Percentiles rank a stretch among this genome's conserved stretches.
Conservation (phyloP, 2,113 vertebrate genomes). For the Prolemur simus region DNA sequence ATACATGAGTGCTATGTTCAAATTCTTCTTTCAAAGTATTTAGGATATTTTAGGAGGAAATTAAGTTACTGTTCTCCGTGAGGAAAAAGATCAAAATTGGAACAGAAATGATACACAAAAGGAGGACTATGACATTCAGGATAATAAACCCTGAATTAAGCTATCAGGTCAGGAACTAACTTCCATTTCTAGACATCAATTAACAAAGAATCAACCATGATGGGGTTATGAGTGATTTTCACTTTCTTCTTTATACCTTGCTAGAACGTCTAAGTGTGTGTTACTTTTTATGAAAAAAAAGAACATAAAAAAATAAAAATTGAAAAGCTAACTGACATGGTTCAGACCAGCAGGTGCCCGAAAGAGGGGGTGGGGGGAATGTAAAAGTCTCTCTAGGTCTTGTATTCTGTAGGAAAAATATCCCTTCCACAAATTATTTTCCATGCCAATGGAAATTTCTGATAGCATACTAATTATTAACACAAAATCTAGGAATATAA, state of each 20-base stretch:
- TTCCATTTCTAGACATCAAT: not conserved
- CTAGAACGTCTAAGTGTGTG: not conserved
- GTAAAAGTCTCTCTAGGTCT: not conserved
- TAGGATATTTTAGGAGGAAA: not conserved
- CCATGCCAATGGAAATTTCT: constrained; percentile 11
- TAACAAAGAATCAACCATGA: not conserved
- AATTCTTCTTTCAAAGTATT: not conserved
- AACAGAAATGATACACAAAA: constrained; percentile 16
- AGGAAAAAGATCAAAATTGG: constrained; percentile 9
- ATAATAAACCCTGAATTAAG: constrained; percentile 8
- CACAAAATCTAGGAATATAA: not conserved
- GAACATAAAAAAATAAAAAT: not conserved
- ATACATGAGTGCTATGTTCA: not conserved
- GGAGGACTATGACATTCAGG: not conserved
- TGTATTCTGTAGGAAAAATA: not conserved
- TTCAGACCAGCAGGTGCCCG: not conserved
- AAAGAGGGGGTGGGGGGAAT: not conserved
- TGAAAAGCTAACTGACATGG: not conserved
- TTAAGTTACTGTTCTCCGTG: not conserved
- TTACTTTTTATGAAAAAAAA: not conserved
- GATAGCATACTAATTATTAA: not conserved
- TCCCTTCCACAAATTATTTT: not conserved
- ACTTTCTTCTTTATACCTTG: constrained; percentile 19
- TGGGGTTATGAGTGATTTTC: not conserved
- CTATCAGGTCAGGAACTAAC: not conserved